These are phyloP conservation scores for Apotomis betuletana DNA, from an alignment of 2,888 invertebrate species.

Conservation along the genomic window DNA sequence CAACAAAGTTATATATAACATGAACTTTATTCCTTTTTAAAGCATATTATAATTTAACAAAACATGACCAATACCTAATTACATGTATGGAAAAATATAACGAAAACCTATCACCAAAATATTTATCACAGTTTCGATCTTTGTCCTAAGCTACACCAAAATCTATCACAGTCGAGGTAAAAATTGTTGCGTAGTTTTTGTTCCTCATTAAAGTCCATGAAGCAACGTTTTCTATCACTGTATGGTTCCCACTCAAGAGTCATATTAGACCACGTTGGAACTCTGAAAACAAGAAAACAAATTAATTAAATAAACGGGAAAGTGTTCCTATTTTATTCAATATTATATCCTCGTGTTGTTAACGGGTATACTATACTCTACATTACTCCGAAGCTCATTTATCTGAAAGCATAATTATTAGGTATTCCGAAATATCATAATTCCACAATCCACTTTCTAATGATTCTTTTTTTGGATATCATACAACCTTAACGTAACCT, in stretches of 20 bases:
- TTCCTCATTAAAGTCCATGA: slow-evolving; percentile 57
- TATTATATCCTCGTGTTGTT: too few species aligned
- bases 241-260: slow-evolving; percentile 66
- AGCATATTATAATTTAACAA: too few species aligned
- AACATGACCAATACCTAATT: neutral
- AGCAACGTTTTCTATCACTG: slow-evolving; percentile 50
- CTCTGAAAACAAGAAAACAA: slow-evolving; percentile 55
- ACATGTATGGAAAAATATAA: neutral
- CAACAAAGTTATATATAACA: too few species aligned
- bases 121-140: slow-evolving; percentile 59
- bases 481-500: too few species aligned
- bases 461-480: too few species aligned
- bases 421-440: too few species aligned
- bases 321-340: too few species aligned
- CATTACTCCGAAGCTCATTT: too few species aligned
- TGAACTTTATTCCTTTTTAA: too few species aligned
- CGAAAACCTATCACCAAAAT: neutral
- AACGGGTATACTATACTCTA: too few species aligned
- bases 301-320: neutral
- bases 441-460: too few species aligned
- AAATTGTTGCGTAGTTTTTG: slow-evolving; percentile 49
- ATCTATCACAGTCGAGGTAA: slow-evolving; percentile 46
- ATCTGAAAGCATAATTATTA: too few species aligned
- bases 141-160: slow-evolving; percentile 52
- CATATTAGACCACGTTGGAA: slow-evolving; percentile 62